These are phyloP conservation scores for Carcharodon carcharias DNA, from an alignment of 2,797 vertebrate genomes.

Conservation along the genomic window DNA sequence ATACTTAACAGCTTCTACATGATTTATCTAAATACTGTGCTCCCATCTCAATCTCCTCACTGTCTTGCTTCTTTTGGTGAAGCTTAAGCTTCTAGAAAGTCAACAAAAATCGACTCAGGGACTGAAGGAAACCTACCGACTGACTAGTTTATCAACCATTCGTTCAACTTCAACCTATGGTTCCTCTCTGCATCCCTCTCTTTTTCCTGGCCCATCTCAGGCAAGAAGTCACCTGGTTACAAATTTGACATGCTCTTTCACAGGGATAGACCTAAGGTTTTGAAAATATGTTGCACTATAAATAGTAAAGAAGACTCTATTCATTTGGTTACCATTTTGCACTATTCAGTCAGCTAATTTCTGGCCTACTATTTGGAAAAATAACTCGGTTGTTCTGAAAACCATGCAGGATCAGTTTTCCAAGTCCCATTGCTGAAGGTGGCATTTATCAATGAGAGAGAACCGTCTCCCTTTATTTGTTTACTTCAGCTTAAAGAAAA, in stretches of 20 bases:
- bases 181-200: constrained; percentile 6
- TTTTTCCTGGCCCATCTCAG: constrained; percentile 22
- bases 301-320: not conserved
- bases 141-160: constrained; percentile 37
- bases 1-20: not conserved
- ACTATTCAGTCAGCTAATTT: not conserved
- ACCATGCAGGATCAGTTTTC: not conserved
- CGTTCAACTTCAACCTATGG: constrained; percentile 26
- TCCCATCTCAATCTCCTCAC: constrained; percentile 7
- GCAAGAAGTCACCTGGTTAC: constrained; percentile 35
- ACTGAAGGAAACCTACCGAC: constrained; percentile 35
- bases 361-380: not conserved
- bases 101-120: constrained; percentile 24
- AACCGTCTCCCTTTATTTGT: not conserved
- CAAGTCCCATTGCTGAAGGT: not conserved
- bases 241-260: not conserved
- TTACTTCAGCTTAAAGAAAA: not conserved
- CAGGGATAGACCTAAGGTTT: constrained; percentile 33
- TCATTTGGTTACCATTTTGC: not conserved
- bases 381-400: not conserved
- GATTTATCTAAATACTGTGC: not conserved
- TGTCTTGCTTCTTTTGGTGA: constrained; percentile 32
- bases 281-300: not conserved
- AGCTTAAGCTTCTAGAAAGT: constrained; percentile 32
- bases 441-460: not conserved